A percentile compares a stretch with the other conserved stretches of the same genome.
phyloP scores from a whole-genome alignment of 2,113 vertebrate species.

The Sterna hirundo region DNA sequence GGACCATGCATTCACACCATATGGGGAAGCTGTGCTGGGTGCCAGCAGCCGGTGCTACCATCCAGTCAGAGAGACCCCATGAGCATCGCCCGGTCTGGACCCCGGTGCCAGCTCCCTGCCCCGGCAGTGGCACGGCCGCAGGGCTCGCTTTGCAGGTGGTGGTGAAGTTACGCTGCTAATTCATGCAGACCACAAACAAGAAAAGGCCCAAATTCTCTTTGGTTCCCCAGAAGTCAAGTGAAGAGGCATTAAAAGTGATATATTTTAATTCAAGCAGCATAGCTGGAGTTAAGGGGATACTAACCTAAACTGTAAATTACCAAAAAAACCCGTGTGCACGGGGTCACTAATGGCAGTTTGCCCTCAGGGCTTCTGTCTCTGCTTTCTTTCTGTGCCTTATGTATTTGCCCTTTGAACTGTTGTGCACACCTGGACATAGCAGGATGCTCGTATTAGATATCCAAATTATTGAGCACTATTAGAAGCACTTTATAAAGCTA shows the following conservation, averaged over 20 bases:
- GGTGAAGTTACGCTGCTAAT: not conserved
- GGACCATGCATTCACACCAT: not conserved
- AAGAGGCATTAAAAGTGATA: not conserved
- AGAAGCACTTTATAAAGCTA: not conserved
- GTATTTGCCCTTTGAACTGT: not conserved
- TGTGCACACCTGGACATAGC: not conserved
- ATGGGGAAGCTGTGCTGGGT: not conserved
- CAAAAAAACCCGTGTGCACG: fast-evolving
- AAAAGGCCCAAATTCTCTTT: not conserved
- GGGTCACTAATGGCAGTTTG: not conserved
- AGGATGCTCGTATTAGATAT: not conserved
- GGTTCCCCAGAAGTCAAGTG: not conserved
- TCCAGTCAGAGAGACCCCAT: not conserved
- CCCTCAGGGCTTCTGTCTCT: not conserved
- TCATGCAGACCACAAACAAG: not conserved
- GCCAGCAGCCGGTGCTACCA: not conserved
- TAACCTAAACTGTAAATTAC: not conserved
- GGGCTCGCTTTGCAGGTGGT: not conserved
- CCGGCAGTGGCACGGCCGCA: not conserved
- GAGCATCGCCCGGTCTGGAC: not conserved
- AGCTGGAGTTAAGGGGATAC: not conserved
- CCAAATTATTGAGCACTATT: not conserved
- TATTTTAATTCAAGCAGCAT: not conserved
- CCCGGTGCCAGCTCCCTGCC: not conserved
- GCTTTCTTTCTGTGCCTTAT: not conserved